These are phyloP conservation scores for Isurus oxyrinchus DNA, from an alignment of 2,113 vertebrate species.

Conservation along the genomic window DNA sequence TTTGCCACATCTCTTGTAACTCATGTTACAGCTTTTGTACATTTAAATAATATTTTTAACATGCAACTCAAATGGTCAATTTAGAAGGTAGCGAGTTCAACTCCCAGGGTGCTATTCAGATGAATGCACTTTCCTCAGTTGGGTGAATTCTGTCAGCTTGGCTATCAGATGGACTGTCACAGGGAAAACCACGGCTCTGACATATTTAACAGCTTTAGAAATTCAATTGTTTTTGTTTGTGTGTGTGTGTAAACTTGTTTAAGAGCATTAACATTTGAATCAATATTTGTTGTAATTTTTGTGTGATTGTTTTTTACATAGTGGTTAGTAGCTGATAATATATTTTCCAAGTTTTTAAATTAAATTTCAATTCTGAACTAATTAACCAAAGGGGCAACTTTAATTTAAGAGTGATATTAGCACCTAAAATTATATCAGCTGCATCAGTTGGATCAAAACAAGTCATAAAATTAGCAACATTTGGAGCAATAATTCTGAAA, in stretches of 20 bases:
- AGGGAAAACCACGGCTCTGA: not conserved
- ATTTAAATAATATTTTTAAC: not conserved
- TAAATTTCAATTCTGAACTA: not conserved
- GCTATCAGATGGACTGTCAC: constrained; percentile 3
- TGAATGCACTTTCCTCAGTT: constrained; percentile 26
- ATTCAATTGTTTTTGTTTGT: not conserved
- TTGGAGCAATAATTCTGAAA: not conserved
- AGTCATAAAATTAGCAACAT: not conserved
- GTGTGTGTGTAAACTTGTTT: not conserved
- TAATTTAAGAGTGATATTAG: not conserved
- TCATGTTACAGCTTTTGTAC: not conserved
- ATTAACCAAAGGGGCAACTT: not conserved
- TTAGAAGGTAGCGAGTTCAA: not conserved
- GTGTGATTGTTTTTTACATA: not conserved
- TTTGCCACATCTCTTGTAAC: not conserved
- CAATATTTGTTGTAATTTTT: not conserved
- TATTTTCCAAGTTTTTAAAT: not conserved
- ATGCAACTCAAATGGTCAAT: constrained; percentile 20
- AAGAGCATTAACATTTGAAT: not conserved
- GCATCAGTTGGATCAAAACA: not conserved
- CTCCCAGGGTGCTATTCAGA: not conserved
- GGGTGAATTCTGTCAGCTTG: not conserved
- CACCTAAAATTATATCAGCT: not conserved
- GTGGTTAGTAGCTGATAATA: not conserved
- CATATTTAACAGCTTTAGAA: not conserved